Conservation (phyloP, 2,113 vertebrate species). For the Alethe diademata region DNA sequence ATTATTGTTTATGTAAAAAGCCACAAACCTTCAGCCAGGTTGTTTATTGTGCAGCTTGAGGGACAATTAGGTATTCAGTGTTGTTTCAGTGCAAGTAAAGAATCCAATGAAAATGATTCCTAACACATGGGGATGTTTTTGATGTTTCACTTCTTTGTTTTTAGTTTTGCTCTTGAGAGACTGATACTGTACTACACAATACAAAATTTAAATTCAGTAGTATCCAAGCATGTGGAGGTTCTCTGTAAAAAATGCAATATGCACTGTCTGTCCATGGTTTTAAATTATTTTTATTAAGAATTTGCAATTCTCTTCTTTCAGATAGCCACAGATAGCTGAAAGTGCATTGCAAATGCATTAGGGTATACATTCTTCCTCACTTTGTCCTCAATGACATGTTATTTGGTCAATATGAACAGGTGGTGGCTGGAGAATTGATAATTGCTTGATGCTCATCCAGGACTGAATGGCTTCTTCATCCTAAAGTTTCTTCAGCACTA, state of each 20-base stretch:
- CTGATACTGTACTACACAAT: not conserved
- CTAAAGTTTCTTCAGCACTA: not conserved
- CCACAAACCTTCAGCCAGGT: not conserved
- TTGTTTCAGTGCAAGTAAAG: not conserved
- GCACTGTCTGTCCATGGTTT: not conserved
- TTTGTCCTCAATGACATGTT: not conserved
- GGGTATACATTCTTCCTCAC: not conserved
- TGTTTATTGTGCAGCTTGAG: not conserved
- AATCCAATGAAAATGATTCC: not conserved
- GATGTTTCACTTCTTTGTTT: accelerated
- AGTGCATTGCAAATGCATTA: not conserved
- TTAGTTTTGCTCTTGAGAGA: not conserved
- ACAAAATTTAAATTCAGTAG: not conserved
- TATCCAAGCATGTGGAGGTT: not conserved
- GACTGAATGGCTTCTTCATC: not conserved
- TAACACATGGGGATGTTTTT: not conserved
- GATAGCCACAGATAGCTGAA: not conserved
- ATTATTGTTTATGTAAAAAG: not conserved
- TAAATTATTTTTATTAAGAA: not conserved
- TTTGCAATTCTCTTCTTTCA: not conserved
- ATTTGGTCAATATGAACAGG: not conserved
- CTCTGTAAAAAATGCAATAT: not conserved
- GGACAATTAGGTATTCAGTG: not conserved
- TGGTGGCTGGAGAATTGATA: not conserved
- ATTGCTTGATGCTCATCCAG: not conserved